Base-by-base conservation (phyloP, 2,888 invertebrate species). In the Leptothorax acervorum region DNA sequence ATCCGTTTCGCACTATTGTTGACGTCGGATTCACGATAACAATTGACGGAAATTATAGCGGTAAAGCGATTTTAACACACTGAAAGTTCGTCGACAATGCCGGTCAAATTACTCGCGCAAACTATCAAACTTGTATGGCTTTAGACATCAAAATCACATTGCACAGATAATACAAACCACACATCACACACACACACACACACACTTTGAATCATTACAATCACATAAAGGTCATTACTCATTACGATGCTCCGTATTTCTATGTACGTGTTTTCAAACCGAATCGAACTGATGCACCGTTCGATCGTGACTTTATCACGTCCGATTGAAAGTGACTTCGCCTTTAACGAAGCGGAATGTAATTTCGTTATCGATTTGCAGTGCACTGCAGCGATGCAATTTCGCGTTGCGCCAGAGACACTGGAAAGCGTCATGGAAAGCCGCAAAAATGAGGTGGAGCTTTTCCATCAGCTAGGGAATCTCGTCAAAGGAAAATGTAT, bases 321-420 rank as follows among this genome's bases (percentile, higher is more conserved):
- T 71, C 3, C 45, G 57, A 71, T 60, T 73, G 73, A 48, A 81
- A 81, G 73, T 81, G 60, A 60, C 74, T 81, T 60, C 11, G 57
- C 48, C 60, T 79, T 79, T 79, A 71, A 57, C 73, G 60, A 73
- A 81, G 39, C 60, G 60, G 55, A 60, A 81, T 79, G 60, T 79
- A 71, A 79, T 81, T 81, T 73, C 60, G 73, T 81, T 81, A 73
- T 48, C 60, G 79, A 81, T 73, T 71, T 60, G 60, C 73, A 48
- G 60, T n/a, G 23, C 57, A 42, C 23, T 23, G 23, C 45, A n/a
- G 23, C 23, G 71, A 81, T 81, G 79, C 79, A 73, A 81, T 73
- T 81, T 81, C 60, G 12, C 45, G 71, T 79, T 71, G 23, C 48
- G 57, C 45, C 42, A 18, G 18, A 45, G 15, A 71, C 45, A 79